Percentiles rank a stretch among this genome's conserved stretches.
Conservation (phyloP, 2,113 vertebrate species). For the Loxodonta africana region DNA sequence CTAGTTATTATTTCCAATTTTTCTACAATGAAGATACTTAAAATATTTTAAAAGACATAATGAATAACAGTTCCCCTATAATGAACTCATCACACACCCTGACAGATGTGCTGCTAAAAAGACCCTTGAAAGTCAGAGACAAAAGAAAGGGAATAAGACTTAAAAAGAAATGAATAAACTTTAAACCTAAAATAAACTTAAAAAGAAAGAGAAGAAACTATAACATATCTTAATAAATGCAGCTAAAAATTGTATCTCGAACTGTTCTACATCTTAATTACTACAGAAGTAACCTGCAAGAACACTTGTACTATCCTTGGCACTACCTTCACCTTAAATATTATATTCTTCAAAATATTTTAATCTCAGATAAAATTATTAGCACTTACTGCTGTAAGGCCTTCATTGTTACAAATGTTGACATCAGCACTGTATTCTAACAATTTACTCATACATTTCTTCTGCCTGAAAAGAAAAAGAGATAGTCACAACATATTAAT, state of each 20-base stretch:
- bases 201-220: background rate
- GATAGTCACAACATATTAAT: slow-evolving; percentile 32
- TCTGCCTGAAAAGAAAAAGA: slow-evolving; percentile 92
- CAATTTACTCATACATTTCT: slow-evolving; percentile 99
- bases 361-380: slow-evolving; percentile 58
- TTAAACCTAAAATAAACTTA: background rate
- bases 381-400: slow-evolving; percentile 97
- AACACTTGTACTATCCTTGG: background rate
- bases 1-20: background rate
- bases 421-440: slow-evolving; percentile 98
- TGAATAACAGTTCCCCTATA: slow-evolving; percentile 11
- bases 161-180: slow-evolving; percentile 17
- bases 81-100: background rate
- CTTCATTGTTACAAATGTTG: slow-evolving; percentile 99
- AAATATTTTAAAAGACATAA: slow-evolving; percentile 7
- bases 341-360: slow-evolving; percentile 46
- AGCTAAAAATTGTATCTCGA: slow-evolving; percentile 17
- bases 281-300: background rate
- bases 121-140: background rate
- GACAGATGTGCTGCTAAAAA: background rate
- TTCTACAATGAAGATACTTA: background rate
- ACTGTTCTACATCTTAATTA: background rate
- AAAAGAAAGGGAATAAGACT: slow-evolving; percentile 32
- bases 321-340: slow-evolving; percentile 43
- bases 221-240: background rate